Percentiles rank a stretch among this genome's conserved stretches.
Conservation (phyloP, 2,113 vertebrate species). For the Mungos mungo region DNA sequence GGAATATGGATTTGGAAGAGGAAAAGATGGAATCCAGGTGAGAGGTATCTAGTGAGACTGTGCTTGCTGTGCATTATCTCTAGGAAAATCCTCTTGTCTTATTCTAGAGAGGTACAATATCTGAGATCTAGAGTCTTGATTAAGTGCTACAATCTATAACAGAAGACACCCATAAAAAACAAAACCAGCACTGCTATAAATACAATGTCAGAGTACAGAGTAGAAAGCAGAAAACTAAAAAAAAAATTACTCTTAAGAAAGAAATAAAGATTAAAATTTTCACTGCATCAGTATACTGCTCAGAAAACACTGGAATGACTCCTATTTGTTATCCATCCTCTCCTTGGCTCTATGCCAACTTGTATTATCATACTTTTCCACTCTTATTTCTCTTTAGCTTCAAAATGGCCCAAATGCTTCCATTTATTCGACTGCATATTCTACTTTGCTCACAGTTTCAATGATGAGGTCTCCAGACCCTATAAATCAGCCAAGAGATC, state of each 20-base stretch:
- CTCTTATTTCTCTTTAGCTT: constrained; percentile 32
- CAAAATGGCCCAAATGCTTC: background rate
- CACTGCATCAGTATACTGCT: background rate
- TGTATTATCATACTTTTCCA: background rate
- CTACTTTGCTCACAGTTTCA: background rate
- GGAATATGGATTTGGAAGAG: background rate
- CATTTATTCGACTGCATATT: constrained; percentile 8
- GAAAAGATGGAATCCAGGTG: background rate
- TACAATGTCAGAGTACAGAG: background rate
- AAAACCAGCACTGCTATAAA: background rate
- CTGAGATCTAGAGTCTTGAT: background rate
- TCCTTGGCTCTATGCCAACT: background rate
- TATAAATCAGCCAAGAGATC: background rate
- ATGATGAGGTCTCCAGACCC: background rate
- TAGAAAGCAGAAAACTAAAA: background rate
- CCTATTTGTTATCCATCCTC: background rate
- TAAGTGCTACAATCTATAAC: background rate
- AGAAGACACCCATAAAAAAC: background rate
- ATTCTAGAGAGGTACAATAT: background rate
- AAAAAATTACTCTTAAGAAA: background rate
- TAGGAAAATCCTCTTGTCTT: background rate
- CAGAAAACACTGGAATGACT: background rate
- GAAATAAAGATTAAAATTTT: background rate
- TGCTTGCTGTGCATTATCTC: background rate
- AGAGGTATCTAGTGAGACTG: background rate